Base-by-base conservation (phyloP, 2,113 vertebrate species). In the Hypomesus transpacificus region DNA sequence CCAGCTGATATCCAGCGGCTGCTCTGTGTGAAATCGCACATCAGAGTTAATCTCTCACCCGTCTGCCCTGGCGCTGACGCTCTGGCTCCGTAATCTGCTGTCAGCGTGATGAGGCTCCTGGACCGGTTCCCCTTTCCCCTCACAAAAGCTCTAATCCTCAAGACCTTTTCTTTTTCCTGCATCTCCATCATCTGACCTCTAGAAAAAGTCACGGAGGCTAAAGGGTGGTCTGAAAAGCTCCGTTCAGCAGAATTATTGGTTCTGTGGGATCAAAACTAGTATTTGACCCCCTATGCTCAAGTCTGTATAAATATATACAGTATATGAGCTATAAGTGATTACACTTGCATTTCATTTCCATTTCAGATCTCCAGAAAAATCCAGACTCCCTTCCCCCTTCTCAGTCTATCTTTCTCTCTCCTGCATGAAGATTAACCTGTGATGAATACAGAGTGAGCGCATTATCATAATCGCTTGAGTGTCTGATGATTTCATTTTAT, bases 11-110 rank as follows among this genome's bases (percentile, higher is more conserved):
- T 89, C 81, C 84, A 85, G 87, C 14, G 82, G 86, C 87, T 87
- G 84, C 86, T 87, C 84, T 80, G 84, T 78, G 86, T 85, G 82
- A 85, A 88, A 87, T 88, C 85, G 71, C 86, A 88, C 87, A 88
- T 90, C 87, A 87, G 86, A 90, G 88, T 89, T 88, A 89, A 89
- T 89, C 88, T 90, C 73, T 79, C 83, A 73, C 85, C 39, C 85
- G 86, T 89, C 88, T 88, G 87, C 84, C 22, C 3, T 28, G n/a
- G 11, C 22, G 87, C 83, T 78, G 85, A 82, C 24, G 60, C 84
- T 31, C 39, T 59, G n/a, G 77, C 85, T 86, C 82, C 85, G 85
- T 89, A 89, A 89, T 90, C 89, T 90, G 81, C 89, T 88, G 89
- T 89, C 87, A 87, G 85, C 68, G 82, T 87, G 86, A 90, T 87